phyloP scores from a whole-genome alignment of 1,140 invertebrate genomes.

The Thaumatotibia leucotreta region DNA sequence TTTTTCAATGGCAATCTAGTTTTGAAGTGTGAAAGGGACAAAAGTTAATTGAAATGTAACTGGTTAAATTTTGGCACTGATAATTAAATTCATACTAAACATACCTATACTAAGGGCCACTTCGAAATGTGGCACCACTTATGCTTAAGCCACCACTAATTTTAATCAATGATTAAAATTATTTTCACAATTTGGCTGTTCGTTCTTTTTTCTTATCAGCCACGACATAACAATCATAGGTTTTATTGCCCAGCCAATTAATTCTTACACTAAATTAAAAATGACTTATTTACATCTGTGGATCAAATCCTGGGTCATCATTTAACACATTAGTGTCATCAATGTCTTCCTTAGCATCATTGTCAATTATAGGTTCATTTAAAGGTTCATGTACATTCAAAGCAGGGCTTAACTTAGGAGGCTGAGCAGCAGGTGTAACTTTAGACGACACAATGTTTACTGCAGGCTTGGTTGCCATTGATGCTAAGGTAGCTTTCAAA shows the following conservation, averaged over 20 bases:
- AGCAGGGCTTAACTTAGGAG: constrained; percentile 57
- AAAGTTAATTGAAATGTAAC: too few relatives aligned
- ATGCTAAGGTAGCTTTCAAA: constrained; percentile 52
- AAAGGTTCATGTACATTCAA: constrained; percentile 52
- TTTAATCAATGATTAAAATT: too few relatives aligned
- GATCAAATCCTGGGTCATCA: constrained; percentile 60
- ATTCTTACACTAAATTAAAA: background rate
- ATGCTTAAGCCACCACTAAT: too few relatives aligned
- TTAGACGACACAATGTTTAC: constrained; percentile 37
- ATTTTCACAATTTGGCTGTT: background rate
- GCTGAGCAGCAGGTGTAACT: constrained; percentile 59
- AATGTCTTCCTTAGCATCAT: constrained; percentile 68
- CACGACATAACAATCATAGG: background rate
- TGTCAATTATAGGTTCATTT: constrained; percentile 58
- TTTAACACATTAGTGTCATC: constrained; percentile 61
- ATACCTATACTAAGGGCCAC: too few relatives aligned
- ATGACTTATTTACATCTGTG: constrained; percentile 29
- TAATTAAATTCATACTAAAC: too few relatives aligned
- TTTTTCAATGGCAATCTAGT: too few relatives aligned
- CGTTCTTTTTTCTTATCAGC: background rate
- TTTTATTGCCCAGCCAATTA: background rate
- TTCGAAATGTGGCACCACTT: too few relatives aligned
- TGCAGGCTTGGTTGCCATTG: constrained; percentile 52
- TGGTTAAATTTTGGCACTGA: too few relatives aligned
- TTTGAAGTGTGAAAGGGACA: too few relatives aligned